Evolutionary conservation across 2,797 vertebrate genomes (phyloP).

Genomic region (Tympanoctomys barrerae): DNA sequence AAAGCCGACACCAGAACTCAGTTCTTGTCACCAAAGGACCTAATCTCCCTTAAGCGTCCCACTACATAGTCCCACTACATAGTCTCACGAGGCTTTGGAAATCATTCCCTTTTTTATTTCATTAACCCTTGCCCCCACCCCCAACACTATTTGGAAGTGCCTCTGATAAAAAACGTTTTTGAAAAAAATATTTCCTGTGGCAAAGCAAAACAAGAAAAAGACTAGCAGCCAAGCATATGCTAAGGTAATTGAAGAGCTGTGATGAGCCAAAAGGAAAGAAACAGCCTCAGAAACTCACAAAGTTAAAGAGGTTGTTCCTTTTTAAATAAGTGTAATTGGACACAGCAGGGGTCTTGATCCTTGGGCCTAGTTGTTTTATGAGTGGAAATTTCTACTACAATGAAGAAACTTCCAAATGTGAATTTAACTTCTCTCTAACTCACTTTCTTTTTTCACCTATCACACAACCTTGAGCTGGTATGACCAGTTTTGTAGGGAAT

Average conservation of each 20-base stretch:
- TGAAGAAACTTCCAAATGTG: constrained; percentile 22
- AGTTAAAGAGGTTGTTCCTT: constrained; percentile 75
- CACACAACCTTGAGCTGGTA: not conserved
- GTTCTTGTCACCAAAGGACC: not conserved
- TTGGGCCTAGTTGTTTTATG: constrained; percentile 24
- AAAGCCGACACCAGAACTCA: constrained; percentile 32
- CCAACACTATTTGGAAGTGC: constrained; percentile 53
- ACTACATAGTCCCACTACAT: constrained; percentile 2
- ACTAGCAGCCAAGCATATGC: constrained; percentile 66
- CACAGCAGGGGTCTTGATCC: constrained; percentile 68
- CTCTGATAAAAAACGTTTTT: constrained; percentile 23
- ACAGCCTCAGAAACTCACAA: constrained; percentile 73
- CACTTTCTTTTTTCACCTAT: not conserved
- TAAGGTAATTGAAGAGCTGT: constrained; percentile 79
- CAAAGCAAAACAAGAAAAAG: constrained; percentile 69
- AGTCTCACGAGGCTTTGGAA: constrained; percentile 54
- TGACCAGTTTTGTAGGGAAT: not conserved
- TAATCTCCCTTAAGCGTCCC: constrained; percentile 2
- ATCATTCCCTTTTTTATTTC: constrained; percentile 62
- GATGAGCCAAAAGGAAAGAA: constrained; percentile 78
- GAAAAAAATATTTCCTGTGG: constrained; percentile 59
- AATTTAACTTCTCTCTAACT: not conserved
- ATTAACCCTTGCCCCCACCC: not conserved
- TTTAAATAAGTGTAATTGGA: constrained; percentile 79
- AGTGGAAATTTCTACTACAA: constrained; percentile 63